A percentile compares a stretch with the other conserved stretches of the same genome.
Conservation (phyloP, 2,797 vertebrate genomes). For the Odontamblyopus lacepedii region DNA sequence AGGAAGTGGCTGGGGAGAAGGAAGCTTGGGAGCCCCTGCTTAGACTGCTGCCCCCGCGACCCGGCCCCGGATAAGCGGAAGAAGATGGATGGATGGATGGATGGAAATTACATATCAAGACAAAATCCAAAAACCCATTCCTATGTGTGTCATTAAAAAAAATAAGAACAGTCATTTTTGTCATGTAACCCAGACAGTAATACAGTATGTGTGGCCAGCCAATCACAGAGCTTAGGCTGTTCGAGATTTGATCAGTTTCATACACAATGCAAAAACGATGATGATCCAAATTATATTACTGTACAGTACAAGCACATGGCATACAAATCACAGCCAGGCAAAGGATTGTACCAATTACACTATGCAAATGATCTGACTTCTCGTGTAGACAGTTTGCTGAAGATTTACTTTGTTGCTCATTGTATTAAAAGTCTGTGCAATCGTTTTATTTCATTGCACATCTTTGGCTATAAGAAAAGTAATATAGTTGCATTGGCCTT, state of each 20-base stretch:
- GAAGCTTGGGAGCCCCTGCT: no score
- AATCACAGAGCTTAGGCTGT: not conserved
- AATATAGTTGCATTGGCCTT: constrained; percentile 61
- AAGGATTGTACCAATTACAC: not conserved
- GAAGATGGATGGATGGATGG: no score
- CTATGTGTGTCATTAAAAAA: not conserved
- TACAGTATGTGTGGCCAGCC: not conserved
- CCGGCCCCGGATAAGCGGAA: no score
- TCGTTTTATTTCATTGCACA: not conserved
- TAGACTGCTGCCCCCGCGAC: no score
- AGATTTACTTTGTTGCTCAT: not conserved
- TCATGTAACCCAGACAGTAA: not conserved
- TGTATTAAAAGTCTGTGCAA: not conserved
- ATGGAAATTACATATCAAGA: not conserved
- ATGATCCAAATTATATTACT: not conserved
- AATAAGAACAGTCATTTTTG: not conserved
- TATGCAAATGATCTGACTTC: not conserved
- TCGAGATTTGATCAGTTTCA: not conserved
- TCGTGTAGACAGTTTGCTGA: not conserved
- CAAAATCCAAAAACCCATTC: not conserved
- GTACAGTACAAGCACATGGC: not conserved
- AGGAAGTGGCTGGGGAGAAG: no score
- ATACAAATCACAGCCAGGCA: not conserved
- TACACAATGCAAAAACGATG: not conserved
- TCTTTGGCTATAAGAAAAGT: not conserved